Evolutionary conservation across 2,888 invertebrate species (phyloP).

Genomic region (Arge pagana): DNA sequence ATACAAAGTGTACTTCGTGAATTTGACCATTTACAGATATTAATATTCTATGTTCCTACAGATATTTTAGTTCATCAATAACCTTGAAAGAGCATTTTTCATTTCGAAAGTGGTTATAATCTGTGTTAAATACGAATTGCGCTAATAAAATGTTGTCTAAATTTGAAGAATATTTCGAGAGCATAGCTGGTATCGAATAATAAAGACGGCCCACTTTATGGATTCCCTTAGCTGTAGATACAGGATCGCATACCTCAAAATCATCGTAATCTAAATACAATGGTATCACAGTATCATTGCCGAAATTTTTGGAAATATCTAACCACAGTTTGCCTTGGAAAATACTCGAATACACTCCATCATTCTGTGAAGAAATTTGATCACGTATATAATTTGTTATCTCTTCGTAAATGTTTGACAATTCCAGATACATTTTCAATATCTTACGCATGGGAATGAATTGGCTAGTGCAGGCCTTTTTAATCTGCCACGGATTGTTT

Average conservation of each 20-base stretch:
- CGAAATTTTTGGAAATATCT: not conserved
- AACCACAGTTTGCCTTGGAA: not conserved
- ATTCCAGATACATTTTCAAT: constrained; percentile 16
- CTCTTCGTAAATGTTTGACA: constrained; percentile 20
- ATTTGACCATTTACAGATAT: constrained; percentile 1
- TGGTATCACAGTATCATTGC: constrained; percentile 19
- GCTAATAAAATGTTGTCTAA: constrained; percentile 24
- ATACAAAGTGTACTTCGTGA: constrained; percentile 27
- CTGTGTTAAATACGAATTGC: constrained; percentile 9
- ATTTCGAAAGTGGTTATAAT: constrained; percentile 27
- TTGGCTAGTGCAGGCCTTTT: constrained; percentile 19
- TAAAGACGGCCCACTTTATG: constrained; percentile 27
- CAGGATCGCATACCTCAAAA: constrained; percentile 28
- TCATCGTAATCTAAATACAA: constrained; percentile 29
- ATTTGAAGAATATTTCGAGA: constrained; percentile 22
- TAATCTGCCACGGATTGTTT: not conserved
- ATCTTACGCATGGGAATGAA: constrained; percentile 21
- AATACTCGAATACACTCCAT: not conserved
- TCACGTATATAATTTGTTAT: constrained; percentile 10
- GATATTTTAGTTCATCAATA: constrained; percentile 31
- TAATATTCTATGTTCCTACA: constrained; percentile 23
- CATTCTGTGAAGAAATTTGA: not conserved
- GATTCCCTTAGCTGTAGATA: constrained; percentile 27
- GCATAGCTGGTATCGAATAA: constrained; percentile 24
- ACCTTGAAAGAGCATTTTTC: constrained; percentile 25